Evolutionary conservation across 1,140 invertebrate genomes (phyloP), one percentile per base, ranked within the genome.

Genomic region (Cydia pomonella): DNA sequence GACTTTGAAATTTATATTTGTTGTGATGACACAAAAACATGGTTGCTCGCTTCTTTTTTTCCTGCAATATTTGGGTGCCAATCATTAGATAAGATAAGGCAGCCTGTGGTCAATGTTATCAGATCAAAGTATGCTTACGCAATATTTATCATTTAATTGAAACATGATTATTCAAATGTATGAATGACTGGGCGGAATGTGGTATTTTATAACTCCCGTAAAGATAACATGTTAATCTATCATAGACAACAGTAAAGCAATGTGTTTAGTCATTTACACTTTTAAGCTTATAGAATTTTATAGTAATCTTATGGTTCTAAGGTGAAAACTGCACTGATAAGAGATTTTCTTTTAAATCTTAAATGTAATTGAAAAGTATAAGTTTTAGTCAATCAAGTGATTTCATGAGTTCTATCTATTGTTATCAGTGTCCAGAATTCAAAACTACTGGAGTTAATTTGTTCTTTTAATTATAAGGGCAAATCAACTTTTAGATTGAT

Each of bases 51-150:
- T 77, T 73, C 23, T 50, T 72, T 21, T 18, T 64, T 59, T 62
- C 16, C 10, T 59, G 27, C 13, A 76, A 18, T 23, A 16, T n/a
- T 63, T 63, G 7, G 27, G 10, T 76, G 79, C 47, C 47, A 50
- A 50, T 50, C 6, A n/a, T 5, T 82, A 76, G 74, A 80, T 79
- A 64, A 77, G 76, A 78, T 78, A 74, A 66, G 62, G 73, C 75
- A 23, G 21, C 0, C 21, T 23, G 50, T 53, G 53, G 53, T 59
- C 21, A 59, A 59, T 59, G 53, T 59, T 59, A 59, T 59, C 53
- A 7, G 53, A 23, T 59, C 7, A 59, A 59, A 23, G 53, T 12
- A 59, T 23, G 18, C 18, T 23, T 59, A 59, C n/a, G 21, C 53
- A 59, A 59, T 59, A 59, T 10, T 53, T 18, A 53, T 53, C n/a